Conservation (phyloP, 2,888 invertebrate species). For the Thereva nobilitata region DNA sequence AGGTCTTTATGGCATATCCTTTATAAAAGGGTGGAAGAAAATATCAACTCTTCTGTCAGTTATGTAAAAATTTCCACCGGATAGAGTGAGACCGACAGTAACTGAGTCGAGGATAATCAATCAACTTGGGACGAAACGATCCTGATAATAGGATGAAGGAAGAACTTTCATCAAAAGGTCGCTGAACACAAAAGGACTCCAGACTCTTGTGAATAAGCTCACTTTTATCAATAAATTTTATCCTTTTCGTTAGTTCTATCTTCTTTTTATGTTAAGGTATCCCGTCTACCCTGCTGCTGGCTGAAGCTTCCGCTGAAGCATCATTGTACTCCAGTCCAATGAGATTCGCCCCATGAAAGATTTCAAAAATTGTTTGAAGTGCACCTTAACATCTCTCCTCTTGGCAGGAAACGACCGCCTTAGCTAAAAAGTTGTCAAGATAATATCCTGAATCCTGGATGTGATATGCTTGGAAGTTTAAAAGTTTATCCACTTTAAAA, state of each 20-base stretch:
- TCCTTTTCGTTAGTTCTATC: constrained; percentile 10
- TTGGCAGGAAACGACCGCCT: too few species aligned
- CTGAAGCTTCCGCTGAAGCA: not conserved
- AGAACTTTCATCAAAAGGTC: constrained; percentile 31
- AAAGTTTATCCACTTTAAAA: too few species aligned
- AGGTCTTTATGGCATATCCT: constrained; percentile 5
- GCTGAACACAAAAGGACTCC: constrained; percentile 30
- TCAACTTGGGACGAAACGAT: constrained; percentile 16
- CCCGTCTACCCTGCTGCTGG: not conserved
- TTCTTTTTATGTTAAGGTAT: not conserved
- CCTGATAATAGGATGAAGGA: constrained; percentile 24
- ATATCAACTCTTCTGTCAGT: constrained; percentile 14
- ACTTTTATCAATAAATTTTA: constrained; percentile 18
- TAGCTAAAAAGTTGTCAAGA: too few species aligned
- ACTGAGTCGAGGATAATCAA: constrained; percentile 20
- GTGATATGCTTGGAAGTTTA: too few species aligned
- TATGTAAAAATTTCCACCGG: constrained; percentile 26
- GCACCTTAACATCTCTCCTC: too few species aligned
- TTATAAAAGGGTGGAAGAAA: constrained; percentile 6
- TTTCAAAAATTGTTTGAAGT: too few species aligned
- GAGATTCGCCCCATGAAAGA: too few species aligned
- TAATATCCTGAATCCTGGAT: too few species aligned
- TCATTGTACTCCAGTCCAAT: too few species aligned
- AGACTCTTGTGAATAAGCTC: constrained; percentile 26
- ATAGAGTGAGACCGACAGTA: constrained; percentile 2